These are phyloP conservation scores for Pandemis corylana DNA, from an alignment of 2,888 invertebrate species.

Conservation along the genomic window DNA sequence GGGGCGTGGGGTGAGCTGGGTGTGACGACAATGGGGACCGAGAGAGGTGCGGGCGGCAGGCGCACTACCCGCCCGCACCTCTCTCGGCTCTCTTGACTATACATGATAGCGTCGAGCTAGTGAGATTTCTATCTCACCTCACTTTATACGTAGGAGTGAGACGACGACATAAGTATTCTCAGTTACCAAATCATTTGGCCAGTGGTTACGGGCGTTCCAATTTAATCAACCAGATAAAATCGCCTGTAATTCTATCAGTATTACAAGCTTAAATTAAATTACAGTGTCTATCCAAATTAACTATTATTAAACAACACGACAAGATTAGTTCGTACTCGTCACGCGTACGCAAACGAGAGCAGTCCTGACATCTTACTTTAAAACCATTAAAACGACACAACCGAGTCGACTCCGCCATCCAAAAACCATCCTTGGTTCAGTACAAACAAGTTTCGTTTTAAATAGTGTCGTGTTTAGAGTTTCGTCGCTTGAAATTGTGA, in stretches of 20 bases:
- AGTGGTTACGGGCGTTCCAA: not conserved
- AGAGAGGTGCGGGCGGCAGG: too few species aligned
- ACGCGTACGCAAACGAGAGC: constrained; percentile 45
- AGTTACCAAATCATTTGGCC: not conserved
- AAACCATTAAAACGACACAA: not conserved
- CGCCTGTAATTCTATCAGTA: constrained; percentile 24
- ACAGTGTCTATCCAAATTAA: constrained; percentile 40
- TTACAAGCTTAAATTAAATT: constrained; percentile 43
- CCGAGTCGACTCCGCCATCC: not conserved
- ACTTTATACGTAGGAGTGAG: too few species aligned
- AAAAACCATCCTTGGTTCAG: not conserved
- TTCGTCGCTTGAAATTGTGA: not conserved
- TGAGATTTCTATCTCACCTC: too few species aligned
- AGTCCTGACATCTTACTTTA: constrained; percentile 1
- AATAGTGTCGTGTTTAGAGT: not conserved
- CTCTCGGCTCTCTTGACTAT: too few species aligned
- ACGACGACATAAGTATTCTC: too few species aligned
- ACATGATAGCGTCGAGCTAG: too few species aligned
- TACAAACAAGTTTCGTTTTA: not conserved
- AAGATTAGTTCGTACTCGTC: constrained; percentile 37
- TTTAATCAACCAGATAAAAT: not conserved
- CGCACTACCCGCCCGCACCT: too few species aligned
- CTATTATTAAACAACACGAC: constrained; percentile 41
- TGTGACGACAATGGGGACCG: too few species aligned
- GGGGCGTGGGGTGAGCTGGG: too few species aligned